Evolutionary conservation across 2,113 vertebrate genomes (phyloP).

Genomic region (Gnathonemus echidnorhynchus): DNA sequence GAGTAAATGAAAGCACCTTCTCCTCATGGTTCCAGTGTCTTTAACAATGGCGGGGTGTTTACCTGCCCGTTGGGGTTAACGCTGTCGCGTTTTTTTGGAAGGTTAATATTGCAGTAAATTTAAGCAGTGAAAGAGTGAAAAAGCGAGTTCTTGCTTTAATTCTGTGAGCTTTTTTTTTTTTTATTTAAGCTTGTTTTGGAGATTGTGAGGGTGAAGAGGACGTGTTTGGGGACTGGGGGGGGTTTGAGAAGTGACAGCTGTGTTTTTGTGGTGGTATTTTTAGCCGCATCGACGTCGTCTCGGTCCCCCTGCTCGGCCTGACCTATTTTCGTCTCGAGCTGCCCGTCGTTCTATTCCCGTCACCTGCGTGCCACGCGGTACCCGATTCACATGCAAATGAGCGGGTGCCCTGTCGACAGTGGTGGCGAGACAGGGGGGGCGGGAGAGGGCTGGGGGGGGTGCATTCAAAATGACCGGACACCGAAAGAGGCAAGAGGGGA

Average conservation of each 20-base stretch:
- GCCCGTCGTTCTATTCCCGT: conserved; percentile 99
- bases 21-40: not conserved
- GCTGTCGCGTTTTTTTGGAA: not conserved
- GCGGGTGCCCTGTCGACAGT: conserved; percentile 60
- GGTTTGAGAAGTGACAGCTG: conserved; percentile 75
- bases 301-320: conserved; percentile 89
- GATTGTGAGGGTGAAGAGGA: not conserved
- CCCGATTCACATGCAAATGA: conserved; percentile 99
- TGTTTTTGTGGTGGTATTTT: conserved; percentile 97
- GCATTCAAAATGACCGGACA: conserved; percentile 30
- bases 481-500: not conserved
- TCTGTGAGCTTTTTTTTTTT: not conserved
- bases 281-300: conserved; percentile 98
- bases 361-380: conserved; percentile 88
- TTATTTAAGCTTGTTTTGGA: too few species aligned
- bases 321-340: conserved; percentile 97
- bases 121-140: not conserved
- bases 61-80: not conserved
- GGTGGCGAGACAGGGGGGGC: conserved; percentile 48
- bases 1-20: not conserved
- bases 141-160: not conserved
- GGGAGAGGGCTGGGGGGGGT: too few species aligned
- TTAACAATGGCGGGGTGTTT: not conserved
- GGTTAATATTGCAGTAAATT: not conserved
- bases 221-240: conserved; percentile 51